These are phyloP conservation scores for Pseudochromis fuscus DNA, from an alignment of 2,797 vertebrate genomes.

Conservation along the genomic window DNA sequence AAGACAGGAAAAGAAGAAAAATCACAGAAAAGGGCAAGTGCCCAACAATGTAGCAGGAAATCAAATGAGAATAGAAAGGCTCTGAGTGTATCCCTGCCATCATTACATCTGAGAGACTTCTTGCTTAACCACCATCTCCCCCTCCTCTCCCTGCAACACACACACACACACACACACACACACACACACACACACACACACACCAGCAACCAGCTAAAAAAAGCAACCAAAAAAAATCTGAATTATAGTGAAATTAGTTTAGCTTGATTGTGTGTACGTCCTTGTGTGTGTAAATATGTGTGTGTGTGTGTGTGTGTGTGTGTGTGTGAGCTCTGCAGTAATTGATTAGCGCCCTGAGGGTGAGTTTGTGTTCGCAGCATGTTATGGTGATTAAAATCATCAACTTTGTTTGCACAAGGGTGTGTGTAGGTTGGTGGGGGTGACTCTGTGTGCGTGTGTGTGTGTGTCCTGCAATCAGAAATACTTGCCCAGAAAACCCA, in stretches of 20 bases:
- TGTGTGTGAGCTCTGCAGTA: constrained; percentile 44
- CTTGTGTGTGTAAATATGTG: constrained; percentile 14
- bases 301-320: constrained; percentile 9
- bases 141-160: constrained; percentile 1
- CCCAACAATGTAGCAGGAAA: constrained; percentile 50
- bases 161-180: constrained; percentile 12
- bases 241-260: constrained; percentile 53
- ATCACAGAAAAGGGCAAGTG: constrained; percentile 18
- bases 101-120: constrained; percentile 48
- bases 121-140: constrained; percentile 9
- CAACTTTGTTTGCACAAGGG: constrained; percentile 62
- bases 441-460: neutral
- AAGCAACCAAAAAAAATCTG: constrained; percentile 8
- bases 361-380: constrained; percentile 76
- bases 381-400: constrained; percentile 78
- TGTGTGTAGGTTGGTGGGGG: constrained; percentile 18
- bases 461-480: constrained; percentile 21
- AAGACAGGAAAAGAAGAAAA: neutral
- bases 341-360: constrained; percentile 77
- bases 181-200: constrained; percentile 23
- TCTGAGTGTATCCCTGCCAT: constrained; percentile 40
- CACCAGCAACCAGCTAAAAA: constrained; percentile 7
- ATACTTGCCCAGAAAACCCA: neutral
- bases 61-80: constrained; percentile 45
- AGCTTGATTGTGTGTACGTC: constrained; percentile 40